Evolutionary conservation across 1,140 invertebrate species (phyloP).

Genomic region (Pachyrhynchus sulphureomaculatus): DNA sequence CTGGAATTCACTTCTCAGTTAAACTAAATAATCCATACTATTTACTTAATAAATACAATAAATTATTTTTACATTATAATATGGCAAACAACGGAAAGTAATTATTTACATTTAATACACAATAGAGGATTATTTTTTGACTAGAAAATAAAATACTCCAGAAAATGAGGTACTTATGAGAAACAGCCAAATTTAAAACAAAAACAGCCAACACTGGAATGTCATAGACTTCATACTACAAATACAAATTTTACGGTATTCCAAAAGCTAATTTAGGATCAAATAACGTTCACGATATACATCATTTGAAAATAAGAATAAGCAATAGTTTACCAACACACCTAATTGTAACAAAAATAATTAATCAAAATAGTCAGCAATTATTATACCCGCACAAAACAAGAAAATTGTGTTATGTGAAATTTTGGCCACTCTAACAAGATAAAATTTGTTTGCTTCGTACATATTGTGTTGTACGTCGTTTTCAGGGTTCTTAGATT

Average conservation of each 20-base stretch:
- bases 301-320: no score
- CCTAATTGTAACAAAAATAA: no score
- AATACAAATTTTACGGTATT: background rate
- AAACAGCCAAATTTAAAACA: slow-evolving; percentile 28
- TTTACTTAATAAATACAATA: slow-evolving; percentile 19
- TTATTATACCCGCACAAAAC: no score
- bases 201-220: slow-evolving; percentile 9
- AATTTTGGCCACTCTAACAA: no score
- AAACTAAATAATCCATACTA: background rate
- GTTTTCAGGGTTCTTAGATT: no score
- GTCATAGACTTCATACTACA: no score
- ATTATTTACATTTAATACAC: slow-evolving; percentile 21
- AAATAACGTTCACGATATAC: no score
- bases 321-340: no score
- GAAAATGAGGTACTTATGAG: slow-evolving; percentile 14
- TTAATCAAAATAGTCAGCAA: no score
- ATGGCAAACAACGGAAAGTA: slow-evolving; percentile 17
- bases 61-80: slow-evolving; percentile 23
- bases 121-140: slow-evolving; percentile 1
- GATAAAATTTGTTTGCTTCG: no score
- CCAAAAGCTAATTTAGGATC: slow-evolving; percentile 20
- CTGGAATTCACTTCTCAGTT: background rate
- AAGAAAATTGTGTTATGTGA: no score
- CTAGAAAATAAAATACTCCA: slow-evolving; percentile 3
- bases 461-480: no score